Evolutionary conservation across 2,888 invertebrate genomes (phyloP), one percentile per base, ranked within the genome.

Genomic region (Auanema sp.): DNA sequence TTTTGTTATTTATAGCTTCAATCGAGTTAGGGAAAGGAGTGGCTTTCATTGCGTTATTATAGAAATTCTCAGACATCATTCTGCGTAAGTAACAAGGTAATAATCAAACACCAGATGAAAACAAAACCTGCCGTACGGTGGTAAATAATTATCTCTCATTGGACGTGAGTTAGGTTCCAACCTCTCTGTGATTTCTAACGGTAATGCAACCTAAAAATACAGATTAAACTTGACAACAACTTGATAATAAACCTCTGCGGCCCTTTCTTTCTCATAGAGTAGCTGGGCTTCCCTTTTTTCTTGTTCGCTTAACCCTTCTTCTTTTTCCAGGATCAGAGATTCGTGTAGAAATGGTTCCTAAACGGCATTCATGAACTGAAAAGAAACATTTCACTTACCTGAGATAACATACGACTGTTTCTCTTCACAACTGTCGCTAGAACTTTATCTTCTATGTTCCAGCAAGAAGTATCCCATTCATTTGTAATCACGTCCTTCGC

Each of bases 291-390:
- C 80, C 52, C 50, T 21, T 43, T 78, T 77, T 66, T 81, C 81
- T 47, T 79, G 70, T 41, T 75, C 77, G 57, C 75, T 78, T 41
- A 81, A 56, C 10, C 64, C 66, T 21, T 76, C 76, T 24, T 81
- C 79, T 6, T 71, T 65, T 57, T 78, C 79, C 58, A 77, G 47
- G 53, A 81, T 73, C 42, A 79, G 50, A 1, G 80, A 78, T 57
- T 81, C 81, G 64, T 81, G 80, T 11, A 81, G 71, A 69, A 80
- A 79, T 11, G 81, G 81, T 51, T 68, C 61, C 72, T 76, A 41
- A 8, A 75, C 60, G 50, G 11, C 23, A 14, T 16, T 18, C 23
- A 44, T 59, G 12, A 5, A 47, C 16, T 10, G 10, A 21, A 47
- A 5, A 47, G 16, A 47, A 10, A 5, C 10, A 10, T 16, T 47